Conservation (phyloP, 1,140 invertebrate species). For the Andricus grossulariae region DNA sequence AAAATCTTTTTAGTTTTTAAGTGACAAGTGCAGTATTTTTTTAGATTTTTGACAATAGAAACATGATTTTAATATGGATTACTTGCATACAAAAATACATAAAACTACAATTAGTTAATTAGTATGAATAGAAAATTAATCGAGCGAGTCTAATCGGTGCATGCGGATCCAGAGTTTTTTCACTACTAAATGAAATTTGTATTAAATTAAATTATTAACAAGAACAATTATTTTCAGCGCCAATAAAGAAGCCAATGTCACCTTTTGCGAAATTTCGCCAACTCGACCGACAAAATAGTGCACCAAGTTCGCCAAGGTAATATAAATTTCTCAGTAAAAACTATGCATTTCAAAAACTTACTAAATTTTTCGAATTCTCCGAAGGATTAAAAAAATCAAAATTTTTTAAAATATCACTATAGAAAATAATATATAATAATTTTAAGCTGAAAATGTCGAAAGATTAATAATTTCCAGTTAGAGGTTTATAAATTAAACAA, state of each 20-base stretch:
- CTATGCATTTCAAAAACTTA: too few species aligned
- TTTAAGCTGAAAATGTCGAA: too few species aligned
- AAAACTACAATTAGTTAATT: not conserved
- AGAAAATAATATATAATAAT: too few species aligned
- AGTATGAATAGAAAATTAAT: not conserved
- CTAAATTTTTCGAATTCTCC: too few species aligned
- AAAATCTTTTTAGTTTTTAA: too few species aligned
- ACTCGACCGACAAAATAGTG: slow-evolving; percentile 89
- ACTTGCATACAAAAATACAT: not conserved
- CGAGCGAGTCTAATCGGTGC: slow-evolving; percentile 53
- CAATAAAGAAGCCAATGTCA: slow-evolving; percentile 82
- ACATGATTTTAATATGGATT: too few species aligned
- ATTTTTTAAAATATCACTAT: too few species aligned
- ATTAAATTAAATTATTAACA: slow-evolving; percentile 35
- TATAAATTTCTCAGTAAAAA: slow-evolving; percentile 40
- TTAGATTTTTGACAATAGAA: too few species aligned
- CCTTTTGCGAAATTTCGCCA: slow-evolving; percentile 93
- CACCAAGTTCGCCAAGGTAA: slow-evolving; percentile 84
- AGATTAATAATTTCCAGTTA: too few species aligned
- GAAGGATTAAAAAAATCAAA: too few species aligned
- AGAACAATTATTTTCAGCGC: slow-evolving; percentile 75
- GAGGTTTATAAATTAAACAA: too few species aligned
- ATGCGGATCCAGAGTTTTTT: slow-evolving; percentile 45
- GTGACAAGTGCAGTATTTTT: too few species aligned
- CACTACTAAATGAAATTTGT: slow-evolving; percentile 40